Percentiles rank a stretch among this genome's conserved stretches.
phyloP scores from a whole-genome alignment of 1,140 invertebrate species.

The Aphis craccivora region DNA sequence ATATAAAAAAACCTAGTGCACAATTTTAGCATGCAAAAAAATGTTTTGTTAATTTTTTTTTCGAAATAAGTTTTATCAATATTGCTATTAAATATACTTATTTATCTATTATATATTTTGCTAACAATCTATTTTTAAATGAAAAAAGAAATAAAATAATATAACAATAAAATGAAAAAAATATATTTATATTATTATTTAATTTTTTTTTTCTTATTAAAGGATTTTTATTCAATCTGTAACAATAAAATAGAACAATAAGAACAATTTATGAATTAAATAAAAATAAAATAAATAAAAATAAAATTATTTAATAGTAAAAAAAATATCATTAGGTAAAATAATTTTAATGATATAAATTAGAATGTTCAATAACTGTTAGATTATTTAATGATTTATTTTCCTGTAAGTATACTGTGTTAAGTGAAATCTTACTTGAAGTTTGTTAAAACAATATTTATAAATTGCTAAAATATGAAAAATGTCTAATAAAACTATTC shows the following conservation, averaged over 20 bases:
- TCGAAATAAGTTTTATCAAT: neutral
- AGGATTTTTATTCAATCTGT: too few species aligned
- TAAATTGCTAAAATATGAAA: neutral
- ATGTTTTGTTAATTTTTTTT: neutral
- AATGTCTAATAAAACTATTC: neutral
- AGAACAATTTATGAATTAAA: too few species aligned
- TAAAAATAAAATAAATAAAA: too few species aligned
- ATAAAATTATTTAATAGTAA: too few species aligned
- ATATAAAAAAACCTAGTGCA: neutral
- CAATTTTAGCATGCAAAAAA: neutral
- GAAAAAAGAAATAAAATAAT: neutral
- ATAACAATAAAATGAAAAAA: too few species aligned
- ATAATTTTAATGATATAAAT: neutral
- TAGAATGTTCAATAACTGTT: neutral
- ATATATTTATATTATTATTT: too few species aligned
- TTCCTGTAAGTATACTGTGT: neutral
- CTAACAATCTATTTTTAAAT: neutral
- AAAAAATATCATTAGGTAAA: neutral
- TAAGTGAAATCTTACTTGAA: neutral
- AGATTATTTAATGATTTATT: neutral
- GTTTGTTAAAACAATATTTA: neutral
- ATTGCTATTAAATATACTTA: neutral
- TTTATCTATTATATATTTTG: neutral
- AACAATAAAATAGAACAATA: too few species aligned
- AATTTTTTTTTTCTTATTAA: too few species aligned